Evolutionary conservation across 2,797 vertebrate genomes (phyloP).

Genomic region (Gobionotothen gibberifrons): DNA sequence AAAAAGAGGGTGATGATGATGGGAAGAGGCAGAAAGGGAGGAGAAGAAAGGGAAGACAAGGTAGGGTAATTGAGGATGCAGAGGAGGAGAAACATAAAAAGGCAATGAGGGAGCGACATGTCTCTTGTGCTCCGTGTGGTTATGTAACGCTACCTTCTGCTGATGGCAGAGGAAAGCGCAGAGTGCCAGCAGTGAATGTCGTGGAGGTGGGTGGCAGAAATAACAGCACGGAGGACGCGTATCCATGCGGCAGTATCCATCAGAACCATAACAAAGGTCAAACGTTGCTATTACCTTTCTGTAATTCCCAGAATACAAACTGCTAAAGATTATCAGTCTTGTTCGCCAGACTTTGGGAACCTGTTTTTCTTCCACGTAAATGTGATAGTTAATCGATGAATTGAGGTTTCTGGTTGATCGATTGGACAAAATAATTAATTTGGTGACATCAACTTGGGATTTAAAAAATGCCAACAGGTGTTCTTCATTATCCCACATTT

Average conservation of each 20-base stretch:
- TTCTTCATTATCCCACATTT: not conserved
- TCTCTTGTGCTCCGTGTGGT: conserved; percentile 39
- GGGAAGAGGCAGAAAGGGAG: conserved; percentile 13
- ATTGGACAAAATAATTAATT: not conserved
- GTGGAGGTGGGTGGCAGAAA: conserved; percentile 48
- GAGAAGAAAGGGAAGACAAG: conserved; percentile 20
- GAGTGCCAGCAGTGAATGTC: conserved; percentile 41
- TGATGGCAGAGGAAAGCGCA: conserved; percentile 50
- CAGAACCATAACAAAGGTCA: not conserved
- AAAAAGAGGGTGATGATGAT: conserved; percentile 2
- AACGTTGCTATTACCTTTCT: not conserved
- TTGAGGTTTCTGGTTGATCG: not conserved
- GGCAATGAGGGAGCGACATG: conserved; percentile 52
- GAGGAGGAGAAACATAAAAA: conserved; percentile 42
- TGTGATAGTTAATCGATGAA: not conserved
- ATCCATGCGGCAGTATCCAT: not conserved
- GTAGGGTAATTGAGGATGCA: conserved; percentile 31
- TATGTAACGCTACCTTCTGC: conserved; percentile 70
- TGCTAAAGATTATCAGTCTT: too few relatives aligned
- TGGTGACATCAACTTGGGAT: not conserved
- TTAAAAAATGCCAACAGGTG: not conserved
- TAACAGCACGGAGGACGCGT: conserved; percentile 47
- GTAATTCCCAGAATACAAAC: not conserved
- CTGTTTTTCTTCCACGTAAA: not conserved
- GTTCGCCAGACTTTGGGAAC: not conserved